phyloP scores from a whole-genome alignment of 1,140 invertebrate species.

The Sweltsa coloradensis region DNA sequence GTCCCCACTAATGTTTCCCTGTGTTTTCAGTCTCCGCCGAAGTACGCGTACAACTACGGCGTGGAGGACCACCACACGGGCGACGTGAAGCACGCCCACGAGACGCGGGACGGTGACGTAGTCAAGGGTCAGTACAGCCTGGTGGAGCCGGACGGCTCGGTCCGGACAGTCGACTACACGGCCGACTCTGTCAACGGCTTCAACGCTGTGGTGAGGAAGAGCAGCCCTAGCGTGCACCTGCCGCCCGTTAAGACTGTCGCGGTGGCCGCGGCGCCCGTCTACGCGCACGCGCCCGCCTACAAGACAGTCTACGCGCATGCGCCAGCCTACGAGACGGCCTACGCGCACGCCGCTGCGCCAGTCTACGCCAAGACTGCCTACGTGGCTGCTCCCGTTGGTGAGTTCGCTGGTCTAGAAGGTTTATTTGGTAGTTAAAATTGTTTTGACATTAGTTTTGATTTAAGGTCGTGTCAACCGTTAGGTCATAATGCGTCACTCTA shows the following conservation, averaged over 20 bases:
- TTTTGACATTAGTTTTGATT: too few relatives aligned
- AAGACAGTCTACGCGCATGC: too few relatives aligned
- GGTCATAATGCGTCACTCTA: too few relatives aligned
- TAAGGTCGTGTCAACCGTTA: too few relatives aligned
- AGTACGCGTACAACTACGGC: constrained; percentile 16
- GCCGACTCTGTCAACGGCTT: constrained; percentile 19
- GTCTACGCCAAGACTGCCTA: too few relatives aligned
- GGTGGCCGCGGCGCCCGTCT: background rate
- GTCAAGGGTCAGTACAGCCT: constrained; percentile 20
- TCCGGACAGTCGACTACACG: constrained; percentile 14
- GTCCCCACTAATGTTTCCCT: too few relatives aligned
- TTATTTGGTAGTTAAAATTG: too few relatives aligned
- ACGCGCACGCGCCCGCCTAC: background rate
- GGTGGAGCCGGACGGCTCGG: constrained; percentile 19
- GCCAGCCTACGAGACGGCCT: too few relatives aligned
- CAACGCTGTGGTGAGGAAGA: constrained; percentile 17
- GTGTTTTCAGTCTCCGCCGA: constrained; percentile 1
- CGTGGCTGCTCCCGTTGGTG: too few relatives aligned
- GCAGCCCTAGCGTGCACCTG: constrained; percentile 18
- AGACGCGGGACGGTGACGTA: constrained; percentile 16
- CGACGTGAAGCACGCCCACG: constrained; percentile 20
- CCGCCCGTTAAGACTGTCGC: constrained; percentile 23
- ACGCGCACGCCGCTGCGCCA: too few relatives aligned
- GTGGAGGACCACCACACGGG: constrained; percentile 16
- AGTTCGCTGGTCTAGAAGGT: too few relatives aligned